Percentiles rank a stretch among this genome's conserved stretches.
Conservation (phyloP, 1,140 invertebrate genomes). For the Melitaea cinxia region DNA sequence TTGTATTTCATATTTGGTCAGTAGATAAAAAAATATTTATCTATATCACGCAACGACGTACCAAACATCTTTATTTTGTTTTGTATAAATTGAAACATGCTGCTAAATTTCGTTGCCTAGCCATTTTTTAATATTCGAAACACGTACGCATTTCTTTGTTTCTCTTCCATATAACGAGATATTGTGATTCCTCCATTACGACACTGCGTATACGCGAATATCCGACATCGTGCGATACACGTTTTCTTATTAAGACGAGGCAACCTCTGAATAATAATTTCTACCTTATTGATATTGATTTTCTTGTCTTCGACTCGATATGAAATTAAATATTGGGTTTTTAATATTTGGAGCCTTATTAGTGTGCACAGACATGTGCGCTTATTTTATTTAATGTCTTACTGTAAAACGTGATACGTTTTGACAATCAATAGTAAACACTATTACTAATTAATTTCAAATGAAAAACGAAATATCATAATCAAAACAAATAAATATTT, state of each 20-base stretch:
- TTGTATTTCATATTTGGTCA: too few species aligned
- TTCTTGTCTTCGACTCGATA: conserved; percentile 17
- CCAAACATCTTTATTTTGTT: background rate
- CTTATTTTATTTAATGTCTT: background rate
- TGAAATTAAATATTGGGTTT: conserved; percentile 10
- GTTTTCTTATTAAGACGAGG: conserved; percentile 76
- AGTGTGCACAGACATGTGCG: background rate
- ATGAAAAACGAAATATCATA: too few species aligned
- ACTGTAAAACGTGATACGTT: too few species aligned
- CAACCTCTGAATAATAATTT: conserved; percentile 65
- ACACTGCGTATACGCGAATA: conserved; percentile 71
- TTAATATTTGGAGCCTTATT: background rate
- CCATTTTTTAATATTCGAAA: conserved; percentile 52
- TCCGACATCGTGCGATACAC: conserved; percentile 67
- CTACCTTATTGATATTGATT: conserved; percentile 37
- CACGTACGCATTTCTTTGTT: conserved; percentile 75
- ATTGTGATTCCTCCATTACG: conserved; percentile 79
- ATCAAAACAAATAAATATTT: too few species aligned
- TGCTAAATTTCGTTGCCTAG: conserved; percentile 40
- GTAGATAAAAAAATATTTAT: too few species aligned
- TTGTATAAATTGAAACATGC: conserved; percentile 29
- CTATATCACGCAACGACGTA: background rate
- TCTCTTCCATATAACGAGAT: conserved; percentile 78
- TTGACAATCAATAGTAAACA: too few species aligned
- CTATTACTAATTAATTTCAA: too few species aligned